Evolutionary conservation across 2,888 invertebrate species (phyloP).

Genomic region (Allacma fusca): DNA sequence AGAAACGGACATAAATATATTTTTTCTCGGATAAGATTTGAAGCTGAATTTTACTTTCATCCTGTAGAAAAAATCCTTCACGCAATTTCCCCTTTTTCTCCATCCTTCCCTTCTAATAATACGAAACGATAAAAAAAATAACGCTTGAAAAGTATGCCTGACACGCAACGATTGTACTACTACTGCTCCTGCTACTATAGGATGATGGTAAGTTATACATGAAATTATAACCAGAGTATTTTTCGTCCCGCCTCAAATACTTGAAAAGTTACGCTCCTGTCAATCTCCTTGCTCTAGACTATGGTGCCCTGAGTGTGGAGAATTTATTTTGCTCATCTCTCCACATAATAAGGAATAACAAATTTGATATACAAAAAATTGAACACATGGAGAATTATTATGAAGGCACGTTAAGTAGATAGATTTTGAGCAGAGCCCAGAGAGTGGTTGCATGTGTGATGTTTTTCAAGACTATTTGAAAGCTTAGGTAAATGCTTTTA

Average conservation of each 20-base stretch:
- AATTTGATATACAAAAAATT: neutral
- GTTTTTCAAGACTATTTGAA: neutral
- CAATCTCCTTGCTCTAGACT: neutral
- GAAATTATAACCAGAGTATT: neutral
- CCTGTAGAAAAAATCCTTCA: constrained; percentile 50
- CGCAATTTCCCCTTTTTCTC: constrained; percentile 43
- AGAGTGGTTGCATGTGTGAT: neutral
- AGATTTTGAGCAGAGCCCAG: too few species aligned
- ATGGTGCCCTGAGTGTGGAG: neutral
- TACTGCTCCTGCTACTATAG: neutral
- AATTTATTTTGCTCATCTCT: neutral
- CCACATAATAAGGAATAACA: neutral
- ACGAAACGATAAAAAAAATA: constrained; percentile 24
- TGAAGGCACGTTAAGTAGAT: too few species aligned
- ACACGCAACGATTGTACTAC: constrained; percentile 28
- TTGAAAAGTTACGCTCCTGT: neutral
- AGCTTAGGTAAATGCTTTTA: neutral
- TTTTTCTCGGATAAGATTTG: constrained; percentile 27
- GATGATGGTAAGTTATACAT: neutral
- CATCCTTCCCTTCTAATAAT: constrained; percentile 25
- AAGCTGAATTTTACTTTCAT: constrained; percentile 49
- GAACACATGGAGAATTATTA: neutral
- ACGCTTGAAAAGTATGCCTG: constrained; percentile 34
- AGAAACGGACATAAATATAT: constrained; percentile 21
- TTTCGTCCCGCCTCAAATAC: neutral